Conservation (phyloP, 2,113 vertebrate genomes). For the Andinoacara biseriatus region DNA sequence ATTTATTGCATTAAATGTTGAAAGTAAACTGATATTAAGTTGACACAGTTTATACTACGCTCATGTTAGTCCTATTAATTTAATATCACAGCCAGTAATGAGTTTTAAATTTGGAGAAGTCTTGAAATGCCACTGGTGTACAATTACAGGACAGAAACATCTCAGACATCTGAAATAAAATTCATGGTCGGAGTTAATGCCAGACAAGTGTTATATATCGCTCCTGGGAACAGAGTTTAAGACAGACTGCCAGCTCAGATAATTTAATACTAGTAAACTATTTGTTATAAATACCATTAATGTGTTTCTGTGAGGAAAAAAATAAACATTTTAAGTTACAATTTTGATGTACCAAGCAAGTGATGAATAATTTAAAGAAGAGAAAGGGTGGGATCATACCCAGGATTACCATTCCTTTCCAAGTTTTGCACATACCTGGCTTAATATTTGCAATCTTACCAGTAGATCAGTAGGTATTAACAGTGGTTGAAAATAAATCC, state of each 20-base stretch:
- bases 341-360: background rate
- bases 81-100: constrained; percentile 25
- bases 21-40: background rate
- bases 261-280: constrained; percentile 26
- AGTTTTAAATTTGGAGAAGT: constrained; percentile 40
- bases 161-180: constrained; percentile 37
- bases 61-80: background rate
- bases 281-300: background rate
- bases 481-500: constrained; percentile 55
- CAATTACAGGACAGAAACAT: constrained; percentile 39
- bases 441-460: constrained; percentile 23
- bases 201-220: constrained; percentile 22
- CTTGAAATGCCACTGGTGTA: constrained; percentile 44
- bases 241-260: constrained; percentile 34
- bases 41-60: background rate
- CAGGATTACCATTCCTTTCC: constrained; percentile 13
- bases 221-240: constrained; percentile 5
- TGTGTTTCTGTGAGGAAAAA: background rate
- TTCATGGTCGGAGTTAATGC: constrained; percentile 21
- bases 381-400: background rate
- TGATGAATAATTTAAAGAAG: background rate
- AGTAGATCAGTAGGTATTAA: constrained; percentile 27
- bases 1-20: background rate
- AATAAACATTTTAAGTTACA: background rate
- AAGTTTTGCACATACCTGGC: constrained; percentile 29